These are phyloP conservation scores for Dasysyrphus albostriatus DNA, from an alignment of 2,888 invertebrate species.

Conservation along the genomic window DNA sequence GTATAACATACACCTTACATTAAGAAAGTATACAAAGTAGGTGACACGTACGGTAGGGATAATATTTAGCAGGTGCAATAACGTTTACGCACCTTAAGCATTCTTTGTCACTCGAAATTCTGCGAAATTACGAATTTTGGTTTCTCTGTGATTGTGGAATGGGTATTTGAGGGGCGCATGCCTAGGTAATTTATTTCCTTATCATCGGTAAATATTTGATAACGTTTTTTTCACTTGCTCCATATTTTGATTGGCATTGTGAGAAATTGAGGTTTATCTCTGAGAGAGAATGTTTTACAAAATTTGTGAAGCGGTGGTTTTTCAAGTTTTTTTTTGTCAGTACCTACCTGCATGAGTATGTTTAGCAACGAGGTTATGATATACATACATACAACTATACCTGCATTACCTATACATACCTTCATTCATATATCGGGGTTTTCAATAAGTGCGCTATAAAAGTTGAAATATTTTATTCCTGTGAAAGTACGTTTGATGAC, in stretches of 20 bases:
- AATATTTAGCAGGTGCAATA: background rate
- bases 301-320: background rate
- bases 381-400: too few species aligned
- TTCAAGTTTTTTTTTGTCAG: background rate
- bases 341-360: background rate
- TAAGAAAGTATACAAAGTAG: background rate
- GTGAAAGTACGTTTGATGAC: too few species aligned
- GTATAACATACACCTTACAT: background rate
- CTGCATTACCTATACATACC: too few species aligned
- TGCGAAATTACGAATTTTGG: conserved; percentile 20
- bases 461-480: too few species aligned
- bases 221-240: background rate
- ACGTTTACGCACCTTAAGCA: background rate
- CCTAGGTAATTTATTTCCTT: background rate
- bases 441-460: too few species aligned
- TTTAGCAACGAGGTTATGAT: too few species aligned
- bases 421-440: too few species aligned
- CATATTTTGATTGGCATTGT: conserved; percentile 1
- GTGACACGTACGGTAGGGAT: conserved; percentile 1
- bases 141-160: background rate
- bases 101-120: conserved; percentile 2
- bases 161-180: background rate
- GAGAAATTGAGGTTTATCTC: background rate
- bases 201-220: conserved; percentile 15
- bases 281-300: background rate